Base-by-base conservation (phyloP, 2,113 vertebrate genomes). In the Caranx melampygus region DNA sequence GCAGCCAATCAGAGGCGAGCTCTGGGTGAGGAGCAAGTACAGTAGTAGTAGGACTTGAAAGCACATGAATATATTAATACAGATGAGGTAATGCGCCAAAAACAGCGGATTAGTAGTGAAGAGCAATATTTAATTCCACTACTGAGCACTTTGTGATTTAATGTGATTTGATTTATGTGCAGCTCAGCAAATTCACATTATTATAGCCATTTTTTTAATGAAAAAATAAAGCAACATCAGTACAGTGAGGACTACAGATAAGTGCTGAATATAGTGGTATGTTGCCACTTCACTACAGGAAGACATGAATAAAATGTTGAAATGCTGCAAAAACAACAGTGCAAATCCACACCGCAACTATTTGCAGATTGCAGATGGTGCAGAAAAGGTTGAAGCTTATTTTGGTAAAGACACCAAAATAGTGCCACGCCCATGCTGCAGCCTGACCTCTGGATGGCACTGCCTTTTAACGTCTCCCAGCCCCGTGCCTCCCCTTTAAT, bases 21-120 rank as follows among this genome's bases (percentile, higher is more conserved):
- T 47, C 71, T 3, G 49, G 77, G 57, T 63, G 83, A 83, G 81
- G 64, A 82, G 89, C 20, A 78, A 85, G 89, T 92, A 92, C 90
- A 91, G 89, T 90, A 91, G 91, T 91, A 94, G 92, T 92, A 90
- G 86, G 92, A 91, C 87, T 91, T 93, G 88, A 90, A 87, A 93
- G 90, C 84, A 59, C 87, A 92, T 91, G 93, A 92, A 94, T 94
- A 94, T 89, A 94, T 94, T 91, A 93, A 95, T 93, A 91, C 85
- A 82, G 91, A 93, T 94, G 94, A 94, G 91, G 94, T 94, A 94
- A 95, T 95, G 93, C 90, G 78, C 88, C 87, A 89, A 94, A 94
- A 91, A 90, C 86, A 70, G 83, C n/a, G 33, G 91, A 92, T 93
- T 92, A 93, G 79, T 26, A 16, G 59, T 47, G 65, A 81, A 79